Conservation (phyloP, 2,888 invertebrate species). For the Macrophya alboannulata region DNA sequence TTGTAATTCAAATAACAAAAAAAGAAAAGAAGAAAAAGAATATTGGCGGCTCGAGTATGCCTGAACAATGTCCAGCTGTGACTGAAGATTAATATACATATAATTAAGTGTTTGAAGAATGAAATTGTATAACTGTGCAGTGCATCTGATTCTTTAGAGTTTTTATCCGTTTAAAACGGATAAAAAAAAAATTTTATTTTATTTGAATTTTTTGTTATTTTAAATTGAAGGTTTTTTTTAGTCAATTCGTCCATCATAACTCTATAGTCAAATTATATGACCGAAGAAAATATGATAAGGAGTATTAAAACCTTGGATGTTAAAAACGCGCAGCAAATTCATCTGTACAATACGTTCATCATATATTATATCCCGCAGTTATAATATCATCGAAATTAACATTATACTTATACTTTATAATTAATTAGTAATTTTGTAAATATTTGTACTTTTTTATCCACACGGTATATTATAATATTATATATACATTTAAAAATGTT, state of each 20-base stretch:
- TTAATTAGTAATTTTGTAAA: slow-evolving; percentile 75
- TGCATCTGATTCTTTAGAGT: neutral
- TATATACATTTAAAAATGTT: slow-evolving; percentile 30
- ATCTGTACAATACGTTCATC: slow-evolving; percentile 65
- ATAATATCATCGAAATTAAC: slow-evolving; percentile 63
- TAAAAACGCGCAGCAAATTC: slow-evolving; percentile 65
- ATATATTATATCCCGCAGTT: slow-evolving; percentile 65
- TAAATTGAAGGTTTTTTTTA: neutral
- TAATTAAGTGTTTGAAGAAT: slow-evolving; percentile 7
- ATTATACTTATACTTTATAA: slow-evolving; percentile 56
- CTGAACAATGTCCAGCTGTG: neutral
- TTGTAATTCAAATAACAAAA: neutral
- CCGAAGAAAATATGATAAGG: slow-evolving; percentile 57
- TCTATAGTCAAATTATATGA: slow-evolving; percentile 66
- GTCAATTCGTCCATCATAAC: slow-evolving; percentile 1
- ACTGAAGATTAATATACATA: neutral
- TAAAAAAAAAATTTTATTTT: too few species aligned
- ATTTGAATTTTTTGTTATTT: neutral
- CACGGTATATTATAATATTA: slow-evolving; percentile 58
- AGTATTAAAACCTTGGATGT: neutral
- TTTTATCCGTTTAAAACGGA: neutral
- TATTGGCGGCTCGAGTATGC: slow-evolving; percentile 3
- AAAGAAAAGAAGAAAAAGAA: neutral
- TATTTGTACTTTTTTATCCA: slow-evolving; percentile 77
- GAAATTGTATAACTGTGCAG: slow-evolving; percentile 14